Evolutionary conservation across 1,140 invertebrate genomes (phyloP).

Genomic region (Streblospio benedicti): DNA sequence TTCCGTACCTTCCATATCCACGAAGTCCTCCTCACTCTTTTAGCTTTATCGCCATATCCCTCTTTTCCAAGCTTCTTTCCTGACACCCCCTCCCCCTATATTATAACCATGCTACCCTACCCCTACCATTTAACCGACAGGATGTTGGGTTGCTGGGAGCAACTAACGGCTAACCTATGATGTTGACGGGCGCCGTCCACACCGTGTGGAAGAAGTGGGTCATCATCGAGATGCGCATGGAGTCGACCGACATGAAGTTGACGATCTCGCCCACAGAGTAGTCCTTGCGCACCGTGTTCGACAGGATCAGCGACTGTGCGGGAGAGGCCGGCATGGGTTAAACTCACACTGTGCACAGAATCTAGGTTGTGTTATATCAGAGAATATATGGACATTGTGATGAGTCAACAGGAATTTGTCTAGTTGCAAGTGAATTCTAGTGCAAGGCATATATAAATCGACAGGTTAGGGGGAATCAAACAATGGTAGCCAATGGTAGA

Average conservation of each 20-base stretch:
- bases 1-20: no score
- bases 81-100: no score
- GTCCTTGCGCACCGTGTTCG: constrained; percentile 34
- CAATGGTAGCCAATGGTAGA: no score
- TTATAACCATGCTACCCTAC: no score
- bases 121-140: background rate
- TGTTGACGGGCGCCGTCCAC: constrained; percentile 88
- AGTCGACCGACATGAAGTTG: constrained; percentile 51
- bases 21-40: no score
- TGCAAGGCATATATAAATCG: no score
- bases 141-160: background rate
- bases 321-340: background rate
- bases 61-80: no score
- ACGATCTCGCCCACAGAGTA: constrained; percentile 53
- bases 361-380: background rate
- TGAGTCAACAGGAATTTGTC: no score
- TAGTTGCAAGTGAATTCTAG: no score
- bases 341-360: background rate
- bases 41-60: no score
- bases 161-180: constrained; percentile 67
- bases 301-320: constrained; percentile 33
- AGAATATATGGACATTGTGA: background rate
- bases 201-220: constrained; percentile 75
- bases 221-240: constrained; percentile 34
- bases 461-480: no score